Percentiles rank a stretch among this genome's conserved stretches.
Conservation (phyloP, 2,888 invertebrate genomes). For the Anoncus sp. region DNA sequence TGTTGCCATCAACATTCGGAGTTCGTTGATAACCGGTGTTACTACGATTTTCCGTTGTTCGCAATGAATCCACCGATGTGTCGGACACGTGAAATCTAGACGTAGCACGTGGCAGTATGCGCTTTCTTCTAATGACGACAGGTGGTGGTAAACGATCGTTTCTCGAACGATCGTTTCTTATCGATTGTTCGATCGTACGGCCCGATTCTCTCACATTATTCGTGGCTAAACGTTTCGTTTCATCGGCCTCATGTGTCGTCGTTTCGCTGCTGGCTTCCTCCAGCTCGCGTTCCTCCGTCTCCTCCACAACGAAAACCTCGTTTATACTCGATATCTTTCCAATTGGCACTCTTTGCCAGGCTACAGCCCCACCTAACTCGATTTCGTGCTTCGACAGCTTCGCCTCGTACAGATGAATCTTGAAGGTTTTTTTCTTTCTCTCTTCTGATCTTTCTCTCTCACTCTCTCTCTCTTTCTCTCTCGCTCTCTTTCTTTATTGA, state of each 20-base stretch:
- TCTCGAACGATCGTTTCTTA: conserved; percentile 34
- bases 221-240: conserved; percentile 72
- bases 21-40: conserved; percentile 13
- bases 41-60: conserved; percentile 51
- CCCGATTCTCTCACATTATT: conserved; percentile 66
- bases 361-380: conserved; percentile 32
- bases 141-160: conserved; percentile 76
- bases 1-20: not conserved
- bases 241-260: conserved; percentile 62
- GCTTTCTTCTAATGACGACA: conserved; percentile 79
- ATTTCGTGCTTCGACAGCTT: conserved; percentile 72
- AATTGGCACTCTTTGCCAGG: conserved; percentile 22
- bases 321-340: conserved; percentile 34
- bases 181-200: conserved; percentile 13
- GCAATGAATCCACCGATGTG: conserved; percentile 65
- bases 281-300: conserved; percentile 58
- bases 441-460: not conserved
- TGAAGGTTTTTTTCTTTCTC: conserved; percentile 66
- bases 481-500: not conserved
- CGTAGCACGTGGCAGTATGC: conserved; percentile 68
- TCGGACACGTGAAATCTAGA: conserved; percentile 69
- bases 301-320: conserved; percentile 59
- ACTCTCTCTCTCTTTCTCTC: not conserved
- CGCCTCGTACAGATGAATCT: conserved; percentile 79
- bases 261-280: conserved; percentile 52